Evolutionary conservation across 2,113 vertebrate genomes (phyloP), one percentile per base, ranked within the genome.

Genomic region (Panurus biarmicus): DNA sequence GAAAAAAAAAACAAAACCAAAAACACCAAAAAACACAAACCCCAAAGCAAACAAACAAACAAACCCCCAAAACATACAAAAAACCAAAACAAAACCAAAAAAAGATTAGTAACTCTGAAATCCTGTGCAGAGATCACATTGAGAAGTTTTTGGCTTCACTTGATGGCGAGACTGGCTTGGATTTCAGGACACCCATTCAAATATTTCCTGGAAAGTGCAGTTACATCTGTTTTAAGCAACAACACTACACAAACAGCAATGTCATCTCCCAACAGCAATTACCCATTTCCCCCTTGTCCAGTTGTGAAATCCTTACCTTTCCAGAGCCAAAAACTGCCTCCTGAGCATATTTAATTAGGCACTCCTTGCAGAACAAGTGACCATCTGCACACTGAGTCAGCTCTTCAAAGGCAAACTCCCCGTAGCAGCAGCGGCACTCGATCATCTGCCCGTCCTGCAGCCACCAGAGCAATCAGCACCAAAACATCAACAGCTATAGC

Each of bases 321-420:
- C 98, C 99, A 29, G 98, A 98, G 93, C 99, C 99, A 66, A 99
- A 99, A 26, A 99, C 99, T 0, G 99, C 99, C 97, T 99, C 99
- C 97, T 99, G 98, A 93, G 99, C 99, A 5, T 99, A 99, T 96
- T 98, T 99, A 94, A 99, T 98, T 90, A 99, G 98, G 97, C 99
- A 99, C 94, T 99, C 99, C 97, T 99, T 99, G 96, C 99, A 99
- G 97, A 99, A 99, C 72, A 99, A 98, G 96, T 99, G 99, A 67
- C 99, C 99, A 38, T 99, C 99, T 0, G 98, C 98, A 79, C 99
- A 99, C 93, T 99, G 99, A 1, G 99, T 99, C 97, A 99, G 98
- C 94, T 99, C 98, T 95, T 99, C 99, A 11, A 99, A 99, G 0
- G 99, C 99, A 90, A 99, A 99, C 78, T 99, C 99, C 47, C 99